Base-by-base conservation (phyloP, 1,140 invertebrate species). In the Trichonephila inaurata region DNA sequence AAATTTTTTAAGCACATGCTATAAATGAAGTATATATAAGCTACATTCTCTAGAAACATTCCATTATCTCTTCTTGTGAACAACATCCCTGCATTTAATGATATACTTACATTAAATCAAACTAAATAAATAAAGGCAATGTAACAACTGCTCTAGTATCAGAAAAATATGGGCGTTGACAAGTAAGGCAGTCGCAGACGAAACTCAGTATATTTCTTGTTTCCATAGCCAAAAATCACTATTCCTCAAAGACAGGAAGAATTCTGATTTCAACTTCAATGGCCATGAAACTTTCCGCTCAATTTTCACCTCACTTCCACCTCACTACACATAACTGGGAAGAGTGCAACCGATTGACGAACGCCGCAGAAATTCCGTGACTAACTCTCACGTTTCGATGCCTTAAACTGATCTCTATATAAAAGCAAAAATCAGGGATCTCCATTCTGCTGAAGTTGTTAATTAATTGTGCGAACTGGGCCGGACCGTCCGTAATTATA, bases 261-360 rank as follows among this genome's bases (percentile, higher is more conserved):
- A 66, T 66, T 88, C 58, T 88, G 60, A 66, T 66, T 88, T 88
- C 86, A 66, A 88, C 86, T 88, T 88, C 62, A 88, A 66, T 60
- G 24, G 21, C 33, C 86, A 44, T 88, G 62, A 66, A 88, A 88
- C 83, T 66, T 88, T 88, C 86, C 86, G 86, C 86, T 88, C 86
- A 88, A 88, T 88, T 88, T 88, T 88, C 86, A 18, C 33, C 64
- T 88, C 40, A 88, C 24, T 64, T 62, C 62, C 86, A 66, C 86
- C 58, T 66, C 86, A 44, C 60, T 88, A 44, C 60, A 44, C 86
- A 24, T 62, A 40, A 64, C 86, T 66, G 33, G 86, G 86, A 40
- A 88, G 64, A 64, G 62, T 12, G 60, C 86, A 66, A n/a, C 33
- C 61, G 33, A 88, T 69, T 62, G 86, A 88, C 64, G 44, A 88